Evolutionary conservation across 1,140 invertebrate genomes (phyloP).

Genomic region (Sesamia nonagrioides): DNA sequence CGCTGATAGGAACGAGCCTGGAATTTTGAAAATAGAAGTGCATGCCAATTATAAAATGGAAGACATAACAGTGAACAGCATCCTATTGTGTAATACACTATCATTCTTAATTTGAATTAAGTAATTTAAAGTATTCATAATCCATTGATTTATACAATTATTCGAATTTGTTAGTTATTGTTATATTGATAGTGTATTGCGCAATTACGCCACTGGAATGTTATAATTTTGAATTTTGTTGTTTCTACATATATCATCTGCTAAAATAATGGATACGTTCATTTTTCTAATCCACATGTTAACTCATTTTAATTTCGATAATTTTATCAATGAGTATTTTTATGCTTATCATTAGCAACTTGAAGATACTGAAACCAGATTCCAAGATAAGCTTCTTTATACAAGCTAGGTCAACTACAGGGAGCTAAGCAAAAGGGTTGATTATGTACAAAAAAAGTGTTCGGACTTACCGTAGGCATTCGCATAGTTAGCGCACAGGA

Average conservation of each 20-base stretch:
- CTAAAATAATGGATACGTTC: neutral
- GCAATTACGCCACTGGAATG: too few relatives aligned
- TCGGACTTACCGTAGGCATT: slow-evolving; percentile 83
- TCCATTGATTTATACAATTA: too few relatives aligned
- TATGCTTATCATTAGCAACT: neutral
- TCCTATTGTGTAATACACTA: too few relatives aligned
- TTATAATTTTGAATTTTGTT: slow-evolving; percentile 10
- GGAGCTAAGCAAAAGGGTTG: neutral
- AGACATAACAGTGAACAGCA: too few relatives aligned
- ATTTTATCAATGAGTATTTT: neutral
- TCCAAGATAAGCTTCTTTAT: too few relatives aligned
- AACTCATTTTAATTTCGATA: neutral
- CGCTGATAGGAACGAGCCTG: slow-evolving; percentile 90
- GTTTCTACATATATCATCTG: neutral
- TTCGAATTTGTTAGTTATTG: too few relatives aligned
- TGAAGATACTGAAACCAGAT: neutral
- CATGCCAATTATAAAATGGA: slow-evolving; percentile 51
- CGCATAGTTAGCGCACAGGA: slow-evolving; percentile 83
- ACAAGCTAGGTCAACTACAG: slow-evolving; percentile 12
- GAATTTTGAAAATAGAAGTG: slow-evolving; percentile 58
- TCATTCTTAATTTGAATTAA: too few relatives aligned
- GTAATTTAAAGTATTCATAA: neutral
- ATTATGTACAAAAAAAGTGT: neutral
- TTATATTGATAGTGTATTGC: too few relatives aligned
- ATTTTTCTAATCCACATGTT: neutral